A percentile compares a stretch with the other conserved stretches of the same genome.
These are phyloP conservation scores for Teleogryllus oceanicus DNA, from an alignment of 2,888 invertebrate species.

Conservation along the genomic window DNA sequence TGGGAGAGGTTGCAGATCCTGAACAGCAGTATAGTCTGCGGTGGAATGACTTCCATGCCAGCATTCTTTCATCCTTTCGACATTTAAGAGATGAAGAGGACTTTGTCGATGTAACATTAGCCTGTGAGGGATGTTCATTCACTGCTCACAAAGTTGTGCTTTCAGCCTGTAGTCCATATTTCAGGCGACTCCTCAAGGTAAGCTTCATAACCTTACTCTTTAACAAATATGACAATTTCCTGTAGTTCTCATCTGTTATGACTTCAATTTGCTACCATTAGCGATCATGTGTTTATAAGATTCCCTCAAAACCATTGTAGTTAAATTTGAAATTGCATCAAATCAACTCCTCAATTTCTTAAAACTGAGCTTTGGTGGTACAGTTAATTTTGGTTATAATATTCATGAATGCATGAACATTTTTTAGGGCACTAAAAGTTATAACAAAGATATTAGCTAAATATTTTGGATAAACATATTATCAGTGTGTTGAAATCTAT, in stretches of 20 bases:
- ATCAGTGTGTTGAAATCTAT: too few species aligned
- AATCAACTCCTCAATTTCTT: not conserved
- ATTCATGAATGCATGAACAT: too few species aligned
- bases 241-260: not conserved
- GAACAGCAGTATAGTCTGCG: slow-evolving; percentile 89
- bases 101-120: slow-evolving; percentile 89
- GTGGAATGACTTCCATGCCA: slow-evolving; percentile 93
- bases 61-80: slow-evolving; percentile 84
- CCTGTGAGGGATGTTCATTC: slow-evolving; percentile 85
- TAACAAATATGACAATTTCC: not conserved
- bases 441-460: too few species aligned
- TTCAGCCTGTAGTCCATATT: slow-evolving; percentile 91
- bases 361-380: not conserved
- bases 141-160: slow-evolving; percentile 88
- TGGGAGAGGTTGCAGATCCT: slow-evolving; percentile 42
- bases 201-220: slow-evolving; percentile 33
- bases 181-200: slow-evolving; percentile 75
- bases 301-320: not conserved
- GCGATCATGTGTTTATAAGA: not conserved
- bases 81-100: slow-evolving; percentile 86
- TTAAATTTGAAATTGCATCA: not conserved
- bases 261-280: too few species aligned
- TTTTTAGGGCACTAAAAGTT: too few species aligned
- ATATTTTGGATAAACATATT: too few species aligned
- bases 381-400: too few species aligned